phyloP scores from a whole-genome alignment of 2,888 invertebrate genomes.

The Amaurobius ferox region DNA sequence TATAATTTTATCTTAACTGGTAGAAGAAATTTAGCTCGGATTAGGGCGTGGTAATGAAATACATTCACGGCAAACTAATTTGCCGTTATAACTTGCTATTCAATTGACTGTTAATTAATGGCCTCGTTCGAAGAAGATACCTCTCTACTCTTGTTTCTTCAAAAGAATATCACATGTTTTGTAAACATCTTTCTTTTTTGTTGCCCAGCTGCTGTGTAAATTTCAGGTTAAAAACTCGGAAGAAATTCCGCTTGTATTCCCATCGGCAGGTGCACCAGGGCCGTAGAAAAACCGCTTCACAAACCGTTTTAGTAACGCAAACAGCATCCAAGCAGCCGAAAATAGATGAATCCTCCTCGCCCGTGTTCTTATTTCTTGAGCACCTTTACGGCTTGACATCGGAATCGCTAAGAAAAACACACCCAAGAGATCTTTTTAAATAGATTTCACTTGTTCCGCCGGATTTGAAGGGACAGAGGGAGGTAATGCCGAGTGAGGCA shows the following conservation, averaged over 20 bases:
- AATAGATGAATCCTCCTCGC: slow-evolving; percentile 30
- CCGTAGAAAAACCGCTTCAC: slow-evolving; percentile 12
- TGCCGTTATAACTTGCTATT: too few species aligned
- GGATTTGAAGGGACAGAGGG: slow-evolving; percentile 30
- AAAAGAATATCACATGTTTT: not conserved
- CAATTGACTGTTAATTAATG: too few species aligned
- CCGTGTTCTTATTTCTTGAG: slow-evolving; percentile 37
- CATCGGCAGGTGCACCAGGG: slow-evolving; percentile 16
- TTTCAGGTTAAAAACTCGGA: not conserved
- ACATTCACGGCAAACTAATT: too few species aligned
- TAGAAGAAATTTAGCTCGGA: too few species aligned
- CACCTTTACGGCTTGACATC: slow-evolving; percentile 57
- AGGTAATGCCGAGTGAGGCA: not conserved
- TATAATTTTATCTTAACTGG: too few species aligned
- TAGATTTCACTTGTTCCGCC: slow-evolving; percentile 47
- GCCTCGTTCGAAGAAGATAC: too few species aligned
- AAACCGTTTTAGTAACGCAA: slow-evolving; percentile 40
- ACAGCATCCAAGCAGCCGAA: slow-evolving; percentile 49
- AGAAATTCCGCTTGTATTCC: not conserved
- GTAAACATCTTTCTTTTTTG: not conserved
- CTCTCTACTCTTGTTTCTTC: too few species aligned
- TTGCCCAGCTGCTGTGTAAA: not conserved
- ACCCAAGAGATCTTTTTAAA: slow-evolving; percentile 49
- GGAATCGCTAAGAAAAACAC: slow-evolving; percentile 59
- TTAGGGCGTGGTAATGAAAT: too few species aligned